Evolutionary conservation across 2,797 vertebrate species (phyloP), one percentile per base, ranked within the genome.

Genomic region (Calcarius lapponicus): DNA sequence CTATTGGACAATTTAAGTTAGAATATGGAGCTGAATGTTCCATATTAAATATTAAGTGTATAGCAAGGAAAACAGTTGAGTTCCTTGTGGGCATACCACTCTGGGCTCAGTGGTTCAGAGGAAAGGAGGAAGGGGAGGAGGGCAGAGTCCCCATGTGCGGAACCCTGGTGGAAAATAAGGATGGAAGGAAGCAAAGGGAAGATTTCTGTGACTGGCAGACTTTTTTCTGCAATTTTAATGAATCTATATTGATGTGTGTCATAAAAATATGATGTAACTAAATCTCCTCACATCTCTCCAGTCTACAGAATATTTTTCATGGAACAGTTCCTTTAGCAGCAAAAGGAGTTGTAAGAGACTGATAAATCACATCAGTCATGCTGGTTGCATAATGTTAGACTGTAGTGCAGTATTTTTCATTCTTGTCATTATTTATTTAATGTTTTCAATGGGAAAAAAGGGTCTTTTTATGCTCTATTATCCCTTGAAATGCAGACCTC

Each of bases 341-440:
- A 75, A 73, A 79, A 90, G 42, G 43, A 86, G 26, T 79, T 91
- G 73, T 84, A 70, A 70, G 85, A 67, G 45, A 66, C 70, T 60
- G 66, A 88, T 93, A 84, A 91, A 91, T 92, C 85, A 86, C 47
- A 72, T 78, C 76, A 66, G 58, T 61, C 76, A 86, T 4, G 3
- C 64, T 31, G 42, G 58, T 73, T 92, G 87, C 58, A 64, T 71
- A 88, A 90, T 40, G 43, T 40, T 70, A 34, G 31, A 42, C 6
- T 20, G 24, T 50, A 71, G 26, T 43, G 45, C 48, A n/a, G 58
- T 75, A 90, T 70, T 93, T 86, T 51, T 94, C 66, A 80, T 81
- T 88, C 62, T 28, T 90, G 86, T 85, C 21, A 84, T 90, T 91
- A 92, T 92, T 92, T 91, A 91, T 95, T 93, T 88, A 84, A 67